A percentile compares a stretch with the other conserved stretches of the same genome.
Evolutionary conservation across 2,113 vertebrate genomes (phyloP).

Genomic region (Nansenia antarctica): DNA sequence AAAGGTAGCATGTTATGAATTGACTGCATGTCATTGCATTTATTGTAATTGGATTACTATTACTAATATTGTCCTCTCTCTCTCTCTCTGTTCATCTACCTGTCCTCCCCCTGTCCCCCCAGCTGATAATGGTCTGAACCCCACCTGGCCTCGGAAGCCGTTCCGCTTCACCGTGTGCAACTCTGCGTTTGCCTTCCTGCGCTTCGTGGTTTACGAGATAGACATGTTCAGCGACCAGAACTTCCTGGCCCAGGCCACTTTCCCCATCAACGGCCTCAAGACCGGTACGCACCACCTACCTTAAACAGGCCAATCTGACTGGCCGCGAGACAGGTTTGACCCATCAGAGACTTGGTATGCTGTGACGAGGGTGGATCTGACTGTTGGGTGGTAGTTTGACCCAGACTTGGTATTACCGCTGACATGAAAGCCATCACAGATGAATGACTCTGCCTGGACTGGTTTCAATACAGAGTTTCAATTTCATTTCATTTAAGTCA

Average conservation of each 20-base stretch:
- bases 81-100: not conserved
- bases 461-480: too few species aligned
- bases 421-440: too few species aligned
- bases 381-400: too few species aligned
- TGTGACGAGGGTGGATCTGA: too few species aligned
- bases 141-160: slow-evolving; percentile 87
- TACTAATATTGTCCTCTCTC: not conserved
- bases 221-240: slow-evolving; percentile 99
- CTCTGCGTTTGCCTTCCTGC: slow-evolving; percentile 91
- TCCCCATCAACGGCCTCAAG: slow-evolving; percentile 91
- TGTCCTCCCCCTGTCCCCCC: slow-evolving; percentile 19
- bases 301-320: not conserved
- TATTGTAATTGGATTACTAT: too few species aligned
- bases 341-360: too few species aligned
- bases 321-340: not conserved
- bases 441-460: too few species aligned
- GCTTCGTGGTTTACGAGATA: slow-evolving; percentile 97
- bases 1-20: not conserved
- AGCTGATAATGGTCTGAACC: slow-evolving; percentile 98
- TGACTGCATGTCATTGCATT: too few species aligned
- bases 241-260: slow-evolving; percentile 96
- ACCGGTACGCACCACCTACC: slow-evolving; percentile 74
- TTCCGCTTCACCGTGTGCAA: slow-evolving; percentile 91
- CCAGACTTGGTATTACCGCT: too few species aligned
- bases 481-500: too few species aligned